These are phyloP conservation scores for Drosophila sp. DNA, from an alignment of 1,140 invertebrate species.

Conservation along the genomic window DNA sequence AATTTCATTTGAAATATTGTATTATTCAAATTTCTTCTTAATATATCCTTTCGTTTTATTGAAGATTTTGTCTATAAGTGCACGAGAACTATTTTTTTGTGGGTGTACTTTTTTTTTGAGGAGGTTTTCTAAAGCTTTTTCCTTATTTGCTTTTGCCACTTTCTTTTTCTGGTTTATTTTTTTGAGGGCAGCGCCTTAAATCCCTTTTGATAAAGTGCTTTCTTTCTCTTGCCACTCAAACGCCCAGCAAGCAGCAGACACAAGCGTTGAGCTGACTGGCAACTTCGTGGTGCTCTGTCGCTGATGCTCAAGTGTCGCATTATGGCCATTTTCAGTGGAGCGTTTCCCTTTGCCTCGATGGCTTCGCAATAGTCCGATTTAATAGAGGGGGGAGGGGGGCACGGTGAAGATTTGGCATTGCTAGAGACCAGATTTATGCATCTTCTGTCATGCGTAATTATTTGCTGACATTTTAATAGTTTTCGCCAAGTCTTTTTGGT, in stretches of 20 bases:
- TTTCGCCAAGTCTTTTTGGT: slow-evolving; percentile 56
- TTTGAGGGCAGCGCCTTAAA: slow-evolving; percentile 43
- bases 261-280: slow-evolving; percentile 37
- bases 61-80: not conserved
- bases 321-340: slow-evolving; percentile 64
- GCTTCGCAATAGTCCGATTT: slow-evolving; percentile 63
- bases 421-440: slow-evolving; percentile 70
- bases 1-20: too few species aligned
- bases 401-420: slow-evolving; percentile 58
- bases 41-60: not conserved
- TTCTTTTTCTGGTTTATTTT: not conserved
- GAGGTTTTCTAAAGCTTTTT: not conserved
- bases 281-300: slow-evolving; percentile 39
- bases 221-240: slow-evolving; percentile 44
- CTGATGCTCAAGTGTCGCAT: slow-evolving; percentile 65
- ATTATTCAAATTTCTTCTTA: not conserved
- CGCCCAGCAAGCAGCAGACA: slow-evolving; percentile 6
- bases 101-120: not conserved
- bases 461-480: slow-evolving; percentile 81
- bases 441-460: slow-evolving; percentile 71
- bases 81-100: not conserved
- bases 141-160: not conserved
- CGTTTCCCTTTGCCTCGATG: slow-evolving; percentile 41
- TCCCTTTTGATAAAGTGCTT: slow-evolving; percentile 80
- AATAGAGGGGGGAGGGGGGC: slow-evolving; percentile 35